Conservation (phyloP, 2,888 invertebrate genomes). For the Apoda limacodes region DNA sequence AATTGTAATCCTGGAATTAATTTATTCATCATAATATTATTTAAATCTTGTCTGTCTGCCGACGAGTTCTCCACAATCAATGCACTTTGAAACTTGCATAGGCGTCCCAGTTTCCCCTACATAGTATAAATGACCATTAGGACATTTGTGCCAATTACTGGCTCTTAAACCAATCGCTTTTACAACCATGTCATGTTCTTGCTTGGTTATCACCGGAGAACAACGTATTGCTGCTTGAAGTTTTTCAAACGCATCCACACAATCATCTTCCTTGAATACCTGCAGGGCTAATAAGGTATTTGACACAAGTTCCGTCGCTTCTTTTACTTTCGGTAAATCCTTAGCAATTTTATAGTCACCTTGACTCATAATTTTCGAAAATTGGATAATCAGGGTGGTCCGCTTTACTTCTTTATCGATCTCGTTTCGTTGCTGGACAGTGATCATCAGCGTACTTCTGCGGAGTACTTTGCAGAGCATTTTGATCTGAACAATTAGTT, state of each 20-base stretch:
- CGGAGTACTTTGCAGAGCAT: slow-evolving; percentile 28
- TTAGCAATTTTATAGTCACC: slow-evolving; percentile 16
- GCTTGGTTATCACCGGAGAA: slow-evolving; percentile 25
- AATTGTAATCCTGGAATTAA: no score
- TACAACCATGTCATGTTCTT: slow-evolving; percentile 66
- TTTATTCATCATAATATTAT: no score
- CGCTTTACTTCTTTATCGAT: slow-evolving; percentile 42
- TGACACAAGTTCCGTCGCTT: slow-evolving; percentile 23
- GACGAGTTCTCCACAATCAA: slow-evolving; percentile 67
- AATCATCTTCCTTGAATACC: slow-evolving; percentile 28
- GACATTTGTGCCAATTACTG: slow-evolving; percentile 80
- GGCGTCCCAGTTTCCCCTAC: slow-evolving; percentile 79
- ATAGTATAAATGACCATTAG: slow-evolving; percentile 75
- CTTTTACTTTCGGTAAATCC: slow-evolving; percentile 17
- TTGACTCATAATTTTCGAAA: slow-evolving; percentile 29
- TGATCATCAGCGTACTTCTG: slow-evolving; percentile 34
- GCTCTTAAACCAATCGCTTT: slow-evolving; percentile 63
- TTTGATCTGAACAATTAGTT: slow-evolving; percentile 25
- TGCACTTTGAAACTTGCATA: slow-evolving; percentile 56
- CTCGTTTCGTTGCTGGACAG: slow-evolving; percentile 47
- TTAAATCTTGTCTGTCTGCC: no score
- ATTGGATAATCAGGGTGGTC: slow-evolving; percentile 34
- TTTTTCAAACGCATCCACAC: slow-evolving; percentile 25
- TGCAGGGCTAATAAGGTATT: slow-evolving; percentile 25
- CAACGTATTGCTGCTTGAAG: slow-evolving; percentile 31